Conservation (phyloP, 2,888 invertebrate genomes). For the Amblyjoppa proteus region DNA sequence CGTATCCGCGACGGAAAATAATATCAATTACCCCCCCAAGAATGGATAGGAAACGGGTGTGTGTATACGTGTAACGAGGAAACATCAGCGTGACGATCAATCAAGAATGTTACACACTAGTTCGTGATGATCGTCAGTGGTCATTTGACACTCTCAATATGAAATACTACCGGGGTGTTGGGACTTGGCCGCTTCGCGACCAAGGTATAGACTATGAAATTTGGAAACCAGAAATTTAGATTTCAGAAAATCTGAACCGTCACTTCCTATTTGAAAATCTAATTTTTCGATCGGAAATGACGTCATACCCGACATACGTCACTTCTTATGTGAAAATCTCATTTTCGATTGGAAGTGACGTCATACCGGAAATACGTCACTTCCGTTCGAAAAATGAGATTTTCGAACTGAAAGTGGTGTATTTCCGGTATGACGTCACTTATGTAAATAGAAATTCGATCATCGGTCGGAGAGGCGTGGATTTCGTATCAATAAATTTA, state of each 20-base stretch:
- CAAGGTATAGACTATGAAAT: too few relatives aligned
- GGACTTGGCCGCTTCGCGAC: neutral
- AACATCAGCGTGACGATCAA: slow-evolving; percentile 56
- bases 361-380: too few relatives aligned
- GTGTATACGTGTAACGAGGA: slow-evolving; percentile 52
- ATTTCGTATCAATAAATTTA: neutral
- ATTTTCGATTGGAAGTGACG: too few relatives aligned
- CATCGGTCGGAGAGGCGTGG: neutral
- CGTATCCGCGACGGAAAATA: slow-evolving; percentile 48
- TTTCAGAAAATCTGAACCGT: too few relatives aligned
- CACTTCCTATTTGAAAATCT: too few relatives aligned
- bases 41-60: slow-evolving; percentile 31
- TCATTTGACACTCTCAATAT: neutral
- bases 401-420: neutral
- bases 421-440: neutral
- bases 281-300: too few relatives aligned
- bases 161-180: neutral
- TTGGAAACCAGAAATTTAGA: too few relatives aligned
- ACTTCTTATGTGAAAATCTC: too few relatives aligned
- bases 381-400: too few relatives aligned
- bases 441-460: neutral
- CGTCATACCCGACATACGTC: too few relatives aligned
- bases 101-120: slow-evolving; percentile 6
- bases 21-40: slow-evolving; percentile 49
- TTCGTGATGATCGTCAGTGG: slow-evolving; percentile 6